Percentiles rank a stretch among this genome's conserved stretches.
phyloP scores from a whole-genome alignment of 2,797 vertebrate genomes.

The Cichlasoma orientale region DNA sequence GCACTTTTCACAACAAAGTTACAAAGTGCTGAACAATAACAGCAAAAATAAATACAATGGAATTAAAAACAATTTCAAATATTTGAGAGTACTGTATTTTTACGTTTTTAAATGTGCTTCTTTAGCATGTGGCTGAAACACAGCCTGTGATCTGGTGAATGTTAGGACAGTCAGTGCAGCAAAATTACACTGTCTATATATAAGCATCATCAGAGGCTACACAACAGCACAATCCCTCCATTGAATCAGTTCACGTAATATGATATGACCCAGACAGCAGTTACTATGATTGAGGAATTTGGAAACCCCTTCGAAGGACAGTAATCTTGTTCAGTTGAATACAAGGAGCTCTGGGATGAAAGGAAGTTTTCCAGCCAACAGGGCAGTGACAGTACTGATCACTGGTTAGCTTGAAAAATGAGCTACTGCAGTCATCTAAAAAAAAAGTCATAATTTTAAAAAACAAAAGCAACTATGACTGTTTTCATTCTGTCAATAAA shows the following conservation, averaged over 20 bases:
- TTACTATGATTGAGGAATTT: background rate
- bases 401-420: background rate
- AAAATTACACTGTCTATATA: too few species aligned
- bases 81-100: too few species aligned
- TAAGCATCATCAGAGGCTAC: too few species aligned
- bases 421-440: background rate
- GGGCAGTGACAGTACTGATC: background rate
- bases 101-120: too few species aligned
- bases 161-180: too few species aligned
- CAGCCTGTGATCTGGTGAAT: too few species aligned
- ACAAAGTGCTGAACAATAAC: too few species aligned
- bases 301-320: background rate
- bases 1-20: too few species aligned
- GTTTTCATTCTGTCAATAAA: background rate
- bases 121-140: too few species aligned
- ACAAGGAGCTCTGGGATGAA: background rate
- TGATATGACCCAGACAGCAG: background rate
- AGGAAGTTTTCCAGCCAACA: background rate
- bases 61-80: too few species aligned
- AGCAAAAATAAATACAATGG: too few species aligned
- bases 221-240: background rate
- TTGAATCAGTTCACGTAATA: background rate
- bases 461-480: rapidly evolving
- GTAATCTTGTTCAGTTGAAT: background rate
- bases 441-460: background rate